Percentiles rank a stretch among this genome's conserved stretches.
Conservation (phyloP, 53 echinoderm and acorn worm species). For the Echinometra lucunter region DNA sequence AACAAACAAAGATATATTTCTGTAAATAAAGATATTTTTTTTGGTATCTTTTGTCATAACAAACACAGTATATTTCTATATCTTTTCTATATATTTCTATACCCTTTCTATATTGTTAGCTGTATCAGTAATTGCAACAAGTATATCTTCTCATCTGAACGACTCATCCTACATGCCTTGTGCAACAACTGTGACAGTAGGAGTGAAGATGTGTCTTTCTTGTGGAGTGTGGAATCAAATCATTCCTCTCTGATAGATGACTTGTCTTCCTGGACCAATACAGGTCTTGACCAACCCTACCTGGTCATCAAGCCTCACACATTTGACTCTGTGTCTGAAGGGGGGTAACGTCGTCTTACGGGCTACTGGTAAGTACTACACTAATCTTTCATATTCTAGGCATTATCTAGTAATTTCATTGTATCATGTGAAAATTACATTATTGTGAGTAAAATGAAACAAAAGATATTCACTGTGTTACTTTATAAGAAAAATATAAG, state of each 20-base stretch:
- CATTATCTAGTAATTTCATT: no score
- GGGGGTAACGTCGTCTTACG: not conserved
- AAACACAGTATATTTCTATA: no score
- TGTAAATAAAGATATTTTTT: no score
- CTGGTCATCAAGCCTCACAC: conserved; percentile 1
- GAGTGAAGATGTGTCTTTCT: not conserved
- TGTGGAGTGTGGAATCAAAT: conserved; percentile 22
- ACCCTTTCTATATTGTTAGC: not conserved
- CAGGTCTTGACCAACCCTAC: conserved; percentile 34
- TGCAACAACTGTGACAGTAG: conserved; percentile 6
- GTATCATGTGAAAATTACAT: no score
- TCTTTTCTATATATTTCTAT: not conserved
- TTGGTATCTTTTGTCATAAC: no score
- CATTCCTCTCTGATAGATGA: not conserved
- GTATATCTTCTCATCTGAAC: not conserved
- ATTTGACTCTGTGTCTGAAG: conserved; percentile 10
- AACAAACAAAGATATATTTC: no score
- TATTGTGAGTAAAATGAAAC: no score
- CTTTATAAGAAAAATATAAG: no score
- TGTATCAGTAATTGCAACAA: conserved; percentile 38
- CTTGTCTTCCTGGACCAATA: not conserved
- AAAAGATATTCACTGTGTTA: no score
- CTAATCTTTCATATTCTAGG: no score
- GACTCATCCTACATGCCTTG: conserved; percentile 23
- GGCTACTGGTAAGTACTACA: not conserved